Evolutionary conservation across 2,113 vertebrate genomes (phyloP), one percentile per base, ranked within the genome.

Genomic region (Copsychus sechellarum): DNA sequence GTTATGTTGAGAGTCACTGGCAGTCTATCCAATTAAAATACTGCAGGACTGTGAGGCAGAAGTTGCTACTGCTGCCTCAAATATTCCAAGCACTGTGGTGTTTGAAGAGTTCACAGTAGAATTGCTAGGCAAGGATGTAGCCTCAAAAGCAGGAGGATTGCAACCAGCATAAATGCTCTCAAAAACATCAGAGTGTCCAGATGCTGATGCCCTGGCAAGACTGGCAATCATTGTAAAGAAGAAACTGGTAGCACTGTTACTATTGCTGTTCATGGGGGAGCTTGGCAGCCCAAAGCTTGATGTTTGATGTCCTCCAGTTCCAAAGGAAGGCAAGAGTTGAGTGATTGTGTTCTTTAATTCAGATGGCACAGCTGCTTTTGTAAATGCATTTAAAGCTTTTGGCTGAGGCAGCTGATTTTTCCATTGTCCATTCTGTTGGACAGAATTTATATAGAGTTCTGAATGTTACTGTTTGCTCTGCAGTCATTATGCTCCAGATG

Each of bases 401-500:
- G 99, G 58, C 70, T 98, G 98, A 97, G 97, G 97, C 78, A 99
- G 66, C 57, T 98, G 97, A 86, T 78, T 98, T 88, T 97, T 98
- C 99, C 98, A 99, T 43, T 98, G 98, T 86, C 56, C 96, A 2
- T 54, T 69, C 92, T 98, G 97, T 69, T 98, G 98, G 58, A 99
- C 60, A 14, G 98, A 98, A 95, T 96, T 98, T 11, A 97, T 56
- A 97, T 45, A 54, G 99, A 99, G 78, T 92, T 94, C 95, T 98
- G 98, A 48, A 98, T 72, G 73, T 98, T 97, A 74, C 98, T 99
- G 57, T 98, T 98, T 36, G 95, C 96, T 96, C 96, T 98, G 84
- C 97, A 96, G 80, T 97, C 97, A 89, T 98, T 98, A 96, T 97
- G 98, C 86, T 99, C 98, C 94, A 99, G 94, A 65, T 98, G 98